Conservation (phyloP, 2,113 vertebrate genomes). For the Periophthalmus modestus region DNA sequence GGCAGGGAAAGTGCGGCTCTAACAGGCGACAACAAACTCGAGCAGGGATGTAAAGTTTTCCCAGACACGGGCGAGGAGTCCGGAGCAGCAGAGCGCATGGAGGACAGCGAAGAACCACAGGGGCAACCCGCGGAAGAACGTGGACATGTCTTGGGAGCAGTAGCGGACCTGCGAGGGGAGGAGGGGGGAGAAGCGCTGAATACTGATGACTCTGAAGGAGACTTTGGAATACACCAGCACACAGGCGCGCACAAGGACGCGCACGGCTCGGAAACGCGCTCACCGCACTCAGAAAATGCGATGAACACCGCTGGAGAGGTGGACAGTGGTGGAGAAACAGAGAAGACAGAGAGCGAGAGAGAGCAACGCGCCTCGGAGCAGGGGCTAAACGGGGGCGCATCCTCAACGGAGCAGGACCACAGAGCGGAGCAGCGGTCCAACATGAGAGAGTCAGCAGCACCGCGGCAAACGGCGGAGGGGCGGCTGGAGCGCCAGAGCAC, state of each 20-base stretch:
- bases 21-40: not conserved
- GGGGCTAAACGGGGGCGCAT: constrained; percentile 5
- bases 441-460: constrained; percentile 8
- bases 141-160: not conserved
- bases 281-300: not conserved
- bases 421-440: not conserved
- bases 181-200: not conserved
- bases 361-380: not conserved
- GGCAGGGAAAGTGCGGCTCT: not conserved
- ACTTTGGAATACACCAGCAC: not conserved
- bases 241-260: not conserved
- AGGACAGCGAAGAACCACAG: not conserved
- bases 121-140: not conserved
- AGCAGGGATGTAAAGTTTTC: not conserved
- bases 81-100: not conserved
- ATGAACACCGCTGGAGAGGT: not conserved
- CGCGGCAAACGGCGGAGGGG: constrained; percentile 9
- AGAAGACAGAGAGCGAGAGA: constrained; percentile 11
- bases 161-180: not conserved
- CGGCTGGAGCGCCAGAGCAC: constrained; percentile 12
- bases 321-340: not conserved
- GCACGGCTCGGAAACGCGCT: not conserved
- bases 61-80: not conserved
- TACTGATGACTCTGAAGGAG: constrained; percentile 4
- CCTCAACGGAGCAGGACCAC: not conserved